Conservation (phyloP, 2,797 vertebrate genomes). For the Sebastes matsubarae region DNA sequence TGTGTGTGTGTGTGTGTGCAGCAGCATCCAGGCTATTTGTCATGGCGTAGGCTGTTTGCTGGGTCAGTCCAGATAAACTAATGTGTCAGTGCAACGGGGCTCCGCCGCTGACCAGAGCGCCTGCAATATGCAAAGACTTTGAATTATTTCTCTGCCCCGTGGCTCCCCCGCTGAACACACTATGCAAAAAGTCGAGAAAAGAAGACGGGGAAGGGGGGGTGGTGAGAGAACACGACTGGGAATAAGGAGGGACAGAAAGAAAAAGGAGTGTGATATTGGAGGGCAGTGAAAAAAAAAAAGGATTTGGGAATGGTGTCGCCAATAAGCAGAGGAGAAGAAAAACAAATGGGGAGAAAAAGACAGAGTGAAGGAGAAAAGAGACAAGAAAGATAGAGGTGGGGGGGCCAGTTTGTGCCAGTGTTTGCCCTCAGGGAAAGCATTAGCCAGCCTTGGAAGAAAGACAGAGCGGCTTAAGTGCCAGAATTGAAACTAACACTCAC, state of each 20-base stretch:
- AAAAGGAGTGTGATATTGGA: slow-evolving; percentile 39
- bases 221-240: slow-evolving; percentile 27
- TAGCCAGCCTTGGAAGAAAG: slow-evolving; percentile 76
- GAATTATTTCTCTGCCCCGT: slow-evolving; percentile 84
- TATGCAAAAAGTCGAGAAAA: slow-evolving; percentile 49
- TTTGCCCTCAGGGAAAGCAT: slow-evolving; percentile 71
- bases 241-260: slow-evolving; percentile 37
- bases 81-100: slow-evolving; percentile 81
- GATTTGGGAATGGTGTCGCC: slow-evolving; percentile 45
- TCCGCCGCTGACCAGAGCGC: slow-evolving; percentile 80
- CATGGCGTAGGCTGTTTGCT: slow-evolving; percentile 78
- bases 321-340: slow-evolving; percentile 26
- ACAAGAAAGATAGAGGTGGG: slow-evolving; percentile 25
- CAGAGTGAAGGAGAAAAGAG: slow-evolving; percentile 9
- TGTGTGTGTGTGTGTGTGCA: slow-evolving; percentile 27
- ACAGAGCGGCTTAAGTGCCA: slow-evolving; percentile 68
- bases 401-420: slow-evolving; percentile 54
- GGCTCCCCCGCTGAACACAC: slow-evolving; percentile 69
- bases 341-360: slow-evolving; percentile 37
- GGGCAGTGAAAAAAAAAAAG: slow-evolving; percentile 22
- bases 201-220: not conserved
- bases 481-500: slow-evolving; percentile 65
- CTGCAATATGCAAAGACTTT: slow-evolving; percentile 86
- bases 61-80: slow-evolving; percentile 86
- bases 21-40: slow-evolving; percentile 79